Evolutionary conservation across 2,113 vertebrate genomes (phyloP), one percentile per base, ranked within the genome.

Genomic region (Myotis brandtii): DNA sequence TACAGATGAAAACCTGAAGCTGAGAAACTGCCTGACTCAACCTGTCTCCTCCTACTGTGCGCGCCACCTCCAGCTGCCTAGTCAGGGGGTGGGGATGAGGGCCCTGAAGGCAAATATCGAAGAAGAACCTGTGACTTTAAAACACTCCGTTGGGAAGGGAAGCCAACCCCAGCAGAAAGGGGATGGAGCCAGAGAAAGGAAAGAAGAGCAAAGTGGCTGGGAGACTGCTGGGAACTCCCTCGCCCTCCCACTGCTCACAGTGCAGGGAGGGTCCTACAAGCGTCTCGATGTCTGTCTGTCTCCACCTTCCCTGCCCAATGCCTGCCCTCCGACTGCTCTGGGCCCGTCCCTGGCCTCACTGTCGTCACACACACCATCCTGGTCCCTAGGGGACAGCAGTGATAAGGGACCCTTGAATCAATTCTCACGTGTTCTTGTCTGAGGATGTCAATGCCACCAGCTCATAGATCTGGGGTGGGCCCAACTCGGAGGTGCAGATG

Each of bases 401-500:
- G 69, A 94, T 2, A 0, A 1, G 30, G 14, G 54, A 76, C 10
- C 66, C 93, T 27, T 14, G 0, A 4, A 73, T 76, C 93, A 89
- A 79, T n/a, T 90, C 99, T 98, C 94, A 99, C 99, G 89, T 99
- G 98, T 99, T 99, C 72, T 99, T 99, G 96, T 99, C 99, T 0
- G 99, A 99, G 0, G 98, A 97, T 0, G 99, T 99, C 89, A 98
- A 96, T 0, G 99, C 99, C 73, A 99, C 99, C 97, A 99, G 98
- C 94, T 99, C 99, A 0, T 99, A 99, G 97, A 99, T 99, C 97
- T 99, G 99, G 1, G 98, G 98, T 6, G 98, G 98, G 0, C 98
- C 98, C 96, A 99, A 37, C 97, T 99, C 99, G 0, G 99, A 99
- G 0, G 99, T 99, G 98, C 99, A 99, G 98, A 99, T 99, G 94